Conservation (phyloP, 2,113 vertebrate genomes). For the Riparia riparia region DNA sequence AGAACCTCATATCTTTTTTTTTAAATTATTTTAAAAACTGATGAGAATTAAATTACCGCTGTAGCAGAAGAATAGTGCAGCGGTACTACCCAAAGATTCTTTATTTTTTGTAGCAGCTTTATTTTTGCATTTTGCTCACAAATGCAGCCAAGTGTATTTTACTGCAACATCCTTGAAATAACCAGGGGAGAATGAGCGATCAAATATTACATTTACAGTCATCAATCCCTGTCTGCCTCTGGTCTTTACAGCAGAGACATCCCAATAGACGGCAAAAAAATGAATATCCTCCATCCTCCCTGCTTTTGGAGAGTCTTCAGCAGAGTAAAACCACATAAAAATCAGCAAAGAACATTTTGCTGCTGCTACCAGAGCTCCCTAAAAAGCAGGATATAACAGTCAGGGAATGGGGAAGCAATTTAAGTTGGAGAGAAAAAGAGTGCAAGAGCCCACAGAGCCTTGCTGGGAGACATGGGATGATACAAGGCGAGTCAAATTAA, state of each 20-base stretch:
- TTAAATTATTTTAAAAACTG: neutral
- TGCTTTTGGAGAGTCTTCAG: neutral
- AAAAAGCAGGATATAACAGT: neutral
- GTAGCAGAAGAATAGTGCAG: neutral
- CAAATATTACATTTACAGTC: accelerated
- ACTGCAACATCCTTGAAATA: neutral
- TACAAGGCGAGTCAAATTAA: conserved; percentile 64
- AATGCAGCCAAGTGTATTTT: neutral
- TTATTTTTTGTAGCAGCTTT: neutral
- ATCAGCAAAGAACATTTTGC: neutral
- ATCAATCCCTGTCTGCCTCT: neutral
- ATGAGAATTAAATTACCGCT: neutral
- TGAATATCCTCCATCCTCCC: neutral
- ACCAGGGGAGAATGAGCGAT: neutral
- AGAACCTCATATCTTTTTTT: neutral
- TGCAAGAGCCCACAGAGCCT: conserved; percentile 3
- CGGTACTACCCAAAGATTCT: neutral
- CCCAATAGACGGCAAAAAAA: neutral
- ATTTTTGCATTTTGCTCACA: neutral
- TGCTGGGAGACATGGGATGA: conserved; percentile 56
- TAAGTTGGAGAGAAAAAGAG: neutral
- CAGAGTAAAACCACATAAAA: neutral
- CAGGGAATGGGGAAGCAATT: conserved; percentile 5
- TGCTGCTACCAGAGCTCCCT: neutral
- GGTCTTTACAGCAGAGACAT: neutral